Percentiles rank a stretch among this genome's conserved stretches.
phyloP scores from a whole-genome alignment of 1,140 invertebrate genomes.

The Ceratitis capitata region DNA sequence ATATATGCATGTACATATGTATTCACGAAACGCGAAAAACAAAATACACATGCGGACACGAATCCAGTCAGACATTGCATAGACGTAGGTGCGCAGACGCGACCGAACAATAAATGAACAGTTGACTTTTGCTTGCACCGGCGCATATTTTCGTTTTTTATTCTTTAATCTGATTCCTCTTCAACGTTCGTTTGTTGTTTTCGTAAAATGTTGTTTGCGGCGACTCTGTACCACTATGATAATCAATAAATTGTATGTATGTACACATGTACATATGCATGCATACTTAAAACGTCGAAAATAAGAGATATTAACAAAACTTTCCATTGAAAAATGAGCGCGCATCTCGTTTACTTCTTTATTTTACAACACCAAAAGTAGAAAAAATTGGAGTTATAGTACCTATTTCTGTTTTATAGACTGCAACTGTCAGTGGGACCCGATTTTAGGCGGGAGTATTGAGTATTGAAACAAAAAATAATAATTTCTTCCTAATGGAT shows the following conservation, averaged over 20 bases:
- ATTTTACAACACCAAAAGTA: too few species aligned
- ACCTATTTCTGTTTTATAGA: neutral
- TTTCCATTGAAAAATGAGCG: neutral
- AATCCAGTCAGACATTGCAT: neutral
- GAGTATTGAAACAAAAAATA: too few species aligned
- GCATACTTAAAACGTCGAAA: neutral
- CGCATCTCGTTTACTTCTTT: neutral
- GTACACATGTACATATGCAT: too few species aligned
- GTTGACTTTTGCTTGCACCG: neutral
- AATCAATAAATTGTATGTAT: too few species aligned
- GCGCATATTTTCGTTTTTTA: neutral
- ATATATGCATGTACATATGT: neutral
- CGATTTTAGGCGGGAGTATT: neutral
- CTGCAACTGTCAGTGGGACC: neutral
- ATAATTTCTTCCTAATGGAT: too few species aligned
- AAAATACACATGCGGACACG: neutral
- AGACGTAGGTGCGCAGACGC: neutral
- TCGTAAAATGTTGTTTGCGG: neutral
- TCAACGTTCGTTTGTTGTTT: neutral
- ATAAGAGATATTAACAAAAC: neutral
- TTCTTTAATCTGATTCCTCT: neutral
- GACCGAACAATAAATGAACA: conserved; percentile 31
- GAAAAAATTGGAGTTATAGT: too few species aligned
- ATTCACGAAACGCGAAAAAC: neutral
- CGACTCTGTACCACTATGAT: neutral